Conservation (phyloP, 2,113 vertebrate species). For the Anarhynchus alexandrinus region DNA sequence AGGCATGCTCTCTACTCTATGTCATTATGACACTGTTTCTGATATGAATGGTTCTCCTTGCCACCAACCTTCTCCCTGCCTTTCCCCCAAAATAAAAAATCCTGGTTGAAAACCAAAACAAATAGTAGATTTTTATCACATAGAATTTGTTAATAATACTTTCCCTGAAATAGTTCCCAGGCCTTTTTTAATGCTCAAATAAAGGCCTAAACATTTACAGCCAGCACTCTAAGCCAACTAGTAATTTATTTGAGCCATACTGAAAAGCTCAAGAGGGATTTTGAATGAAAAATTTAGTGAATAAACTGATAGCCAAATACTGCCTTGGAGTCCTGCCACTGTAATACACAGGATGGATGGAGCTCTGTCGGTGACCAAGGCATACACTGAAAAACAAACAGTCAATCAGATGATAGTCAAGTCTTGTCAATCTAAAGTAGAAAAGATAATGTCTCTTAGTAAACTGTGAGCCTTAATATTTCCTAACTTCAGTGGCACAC, state of each 20-base stretch:
- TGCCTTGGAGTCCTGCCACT: conserved; percentile 60
- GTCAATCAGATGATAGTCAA: neutral
- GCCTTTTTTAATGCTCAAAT: conserved; percentile 50
- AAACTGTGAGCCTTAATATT: neutral
- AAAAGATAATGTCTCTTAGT: neutral
- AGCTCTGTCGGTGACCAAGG: conserved; percentile 3
- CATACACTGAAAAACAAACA: neutral
- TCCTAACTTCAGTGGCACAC: neutral
- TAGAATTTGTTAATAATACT: conserved; percentile 58
- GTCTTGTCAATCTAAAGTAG: neutral
- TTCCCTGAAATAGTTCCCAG: conserved; percentile 61
- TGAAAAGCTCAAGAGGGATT: conserved; percentile 62
- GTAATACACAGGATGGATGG: neutral
- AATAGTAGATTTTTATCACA: conserved; percentile 60
- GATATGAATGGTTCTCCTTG: neutral
- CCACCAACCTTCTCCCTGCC: neutral
- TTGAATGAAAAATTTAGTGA: conserved; percentile 59
- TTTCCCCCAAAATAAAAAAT: conserved; percentile 11
- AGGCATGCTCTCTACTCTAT: neutral
- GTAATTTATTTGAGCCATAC: conserved; percentile 60
- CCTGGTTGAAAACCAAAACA: conserved; percentile 58
- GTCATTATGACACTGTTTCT: neutral
- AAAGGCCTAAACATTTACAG: conserved; percentile 61
- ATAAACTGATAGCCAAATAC: conserved; percentile 56
- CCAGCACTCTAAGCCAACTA: conserved; percentile 51